phyloP scores from a whole-genome alignment of 2,113 vertebrate genomes.

The Lampris megalopsis region DNA sequence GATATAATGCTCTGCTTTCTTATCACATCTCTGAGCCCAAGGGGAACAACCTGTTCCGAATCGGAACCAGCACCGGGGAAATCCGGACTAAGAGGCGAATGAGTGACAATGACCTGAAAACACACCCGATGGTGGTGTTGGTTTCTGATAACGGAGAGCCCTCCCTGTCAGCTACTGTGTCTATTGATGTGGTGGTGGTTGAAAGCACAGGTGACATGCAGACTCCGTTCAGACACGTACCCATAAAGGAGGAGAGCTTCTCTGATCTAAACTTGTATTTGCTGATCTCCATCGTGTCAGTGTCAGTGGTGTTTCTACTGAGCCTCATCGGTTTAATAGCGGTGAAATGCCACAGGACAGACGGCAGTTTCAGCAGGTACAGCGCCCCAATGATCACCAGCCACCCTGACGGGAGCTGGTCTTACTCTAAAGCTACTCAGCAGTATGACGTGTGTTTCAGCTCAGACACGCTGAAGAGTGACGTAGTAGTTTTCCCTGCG shows the following conservation, averaged over 20 bases:
- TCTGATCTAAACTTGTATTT: conserved; percentile 74
- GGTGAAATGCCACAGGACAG: conserved; percentile 72
- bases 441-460: conserved; percentile 80
- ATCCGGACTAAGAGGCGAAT: conserved; percentile 77
- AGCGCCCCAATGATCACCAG: conserved; percentile 74
- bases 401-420: conserved; percentile 79
- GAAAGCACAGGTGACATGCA: conserved; percentile 68
- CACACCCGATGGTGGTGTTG: conserved; percentile 69
- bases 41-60: conserved; percentile 70
- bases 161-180: conserved; percentile 76
- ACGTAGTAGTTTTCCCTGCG: conserved; percentile 71
- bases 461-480: conserved; percentile 78
- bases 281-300: conserved; percentile 71
- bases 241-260: conserved; percentile 68
- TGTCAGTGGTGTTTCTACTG: conserved; percentile 75
- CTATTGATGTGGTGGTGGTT: conserved; percentile 74
- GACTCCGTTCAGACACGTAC: conserved; percentile 65
- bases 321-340: conserved; percentile 73
- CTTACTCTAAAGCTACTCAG: conserved; percentile 78
- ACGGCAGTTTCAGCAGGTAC: conserved; percentile 66
- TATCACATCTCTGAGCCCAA: conserved; percentile 73
- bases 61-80: conserved; percentile 75
- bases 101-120: conserved; percentile 75
- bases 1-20: conserved; percentile 75
- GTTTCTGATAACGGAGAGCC: conserved; percentile 77